A percentile compares a stretch with the other conserved stretches of the same genome.
Conservation (phyloP, 2,113 vertebrate species). For the Pan troglodytes region NHGRI_mPanTro3-v2.1_pri NC_072398.2:123978001-123978500, state of each 20-base stretch:
- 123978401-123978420: slow-evolving; percentile 45
- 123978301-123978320: background rate
- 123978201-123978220: slow-evolving; percentile 25
- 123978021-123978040: slow-evolving; percentile 60
- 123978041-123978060: slow-evolving; percentile 61
- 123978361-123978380: slow-evolving; percentile 5
- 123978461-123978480: background rate
- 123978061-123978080: slow-evolving; percentile 65
- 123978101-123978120: slow-evolving; percentile 50
- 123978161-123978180: slow-evolving; percentile 28
- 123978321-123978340: background rate
- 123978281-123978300: background rate
- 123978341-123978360: slow-evolving; percentile 11
- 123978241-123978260: background rate
- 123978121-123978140: slow-evolving; percentile 12
- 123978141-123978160: slow-evolving; percentile 21
- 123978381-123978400: slow-evolving; percentile 44
- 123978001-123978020: slow-evolving; percentile 39
- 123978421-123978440: slow-evolving; percentile 47
- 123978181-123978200: background rate
- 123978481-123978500: background rate
- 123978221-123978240: background rate
- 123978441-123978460: background rate
- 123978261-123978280: slow-evolving; percentile 1
- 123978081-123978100: slow-evolving; percentile 74